A percentile compares a stretch with the other conserved stretches of the same genome.
Evolutionary conservation across 2,888 invertebrate species (phyloP).

Genomic region (Diachrysia chrysitis): DNA sequence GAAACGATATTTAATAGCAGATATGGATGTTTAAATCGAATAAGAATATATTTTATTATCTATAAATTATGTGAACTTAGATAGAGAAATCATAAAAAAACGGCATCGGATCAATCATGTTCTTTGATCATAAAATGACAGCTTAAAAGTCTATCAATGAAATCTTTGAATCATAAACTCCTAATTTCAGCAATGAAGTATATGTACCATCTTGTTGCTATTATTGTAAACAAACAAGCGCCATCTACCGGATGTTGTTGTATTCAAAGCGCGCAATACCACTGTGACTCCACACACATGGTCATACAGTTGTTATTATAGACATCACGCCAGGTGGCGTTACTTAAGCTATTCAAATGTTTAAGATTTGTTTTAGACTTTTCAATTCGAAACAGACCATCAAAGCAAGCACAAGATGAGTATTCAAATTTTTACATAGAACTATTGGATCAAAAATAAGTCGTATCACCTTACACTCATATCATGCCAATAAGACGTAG

Average conservation of each 20-base stretch:
- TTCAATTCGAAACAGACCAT: too few relatives aligned
- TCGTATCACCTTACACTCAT: too few relatives aligned
- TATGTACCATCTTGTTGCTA: constrained; percentile 8
- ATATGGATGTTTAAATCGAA: background rate
- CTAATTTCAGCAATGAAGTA: background rate
- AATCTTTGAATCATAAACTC: background rate
- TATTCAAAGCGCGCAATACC: constrained; percentile 36
- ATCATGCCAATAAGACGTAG: too few relatives aligned
- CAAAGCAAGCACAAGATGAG: background rate
- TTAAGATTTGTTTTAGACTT: background rate
- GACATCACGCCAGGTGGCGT: constrained; percentile 3
- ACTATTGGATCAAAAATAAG: background rate
- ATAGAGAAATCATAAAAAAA: background rate
- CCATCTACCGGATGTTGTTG: constrained; percentile 64
- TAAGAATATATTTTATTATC: background rate
- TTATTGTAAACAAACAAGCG: constrained; percentile 54
- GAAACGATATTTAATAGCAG: background rate
- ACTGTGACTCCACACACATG: constrained; percentile 18
- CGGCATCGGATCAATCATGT: background rate
- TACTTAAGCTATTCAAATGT: background rate
- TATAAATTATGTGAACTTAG: background rate
- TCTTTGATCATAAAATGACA: background rate
- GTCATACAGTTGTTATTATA: constrained; percentile 3
- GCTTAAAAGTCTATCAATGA: background rate
- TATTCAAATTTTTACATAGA: background rate